These are phyloP conservation scores for Hippocampus mohnikei DNA, from an alignment of 2,113 vertebrate genomes.

Conservation along the genomic window DNA sequence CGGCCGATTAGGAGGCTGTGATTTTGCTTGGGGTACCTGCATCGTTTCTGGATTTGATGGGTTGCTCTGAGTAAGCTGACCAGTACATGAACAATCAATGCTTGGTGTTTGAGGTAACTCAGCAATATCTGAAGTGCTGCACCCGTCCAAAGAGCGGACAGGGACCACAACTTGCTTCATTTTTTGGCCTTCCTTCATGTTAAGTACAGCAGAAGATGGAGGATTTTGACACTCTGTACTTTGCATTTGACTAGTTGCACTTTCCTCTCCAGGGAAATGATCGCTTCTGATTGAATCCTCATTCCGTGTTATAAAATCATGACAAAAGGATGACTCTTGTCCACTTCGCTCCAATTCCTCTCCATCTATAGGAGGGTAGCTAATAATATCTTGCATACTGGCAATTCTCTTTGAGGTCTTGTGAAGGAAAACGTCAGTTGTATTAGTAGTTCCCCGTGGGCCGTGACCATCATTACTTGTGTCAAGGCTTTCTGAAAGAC, in stretches of 20 bases:
- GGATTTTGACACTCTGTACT: not conserved
- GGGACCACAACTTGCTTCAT: conserved; percentile 10
- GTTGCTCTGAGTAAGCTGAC: conserved; percentile 8
- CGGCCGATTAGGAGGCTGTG: conserved; percentile 36
- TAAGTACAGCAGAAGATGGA: not conserved
- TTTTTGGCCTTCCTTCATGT: conserved; percentile 16
- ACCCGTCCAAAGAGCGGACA: conserved; percentile 9
- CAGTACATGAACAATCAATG: conserved; percentile 7
- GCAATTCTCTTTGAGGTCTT: conserved; percentile 34
- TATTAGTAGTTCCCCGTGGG: conserved; percentile 3
- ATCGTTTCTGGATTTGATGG: conserved; percentile 14
- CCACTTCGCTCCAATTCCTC: conserved; percentile 55
- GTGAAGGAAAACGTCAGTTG: conserved; percentile 39
- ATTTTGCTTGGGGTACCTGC: conserved; percentile 13
- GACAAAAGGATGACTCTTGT: conserved; percentile 14
- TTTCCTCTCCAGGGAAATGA: conserved; percentile 5
- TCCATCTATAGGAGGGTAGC: conserved; percentile 62
- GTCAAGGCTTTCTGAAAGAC: conserved; percentile 17
- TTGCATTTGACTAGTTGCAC: conserved; percentile 4
- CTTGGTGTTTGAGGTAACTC: conserved; percentile 7
- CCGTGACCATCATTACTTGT: conserved; percentile 5
- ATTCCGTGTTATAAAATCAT: conserved; percentile 6
- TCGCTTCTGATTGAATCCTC: conserved; percentile 24
- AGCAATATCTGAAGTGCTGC: conserved; percentile 14
- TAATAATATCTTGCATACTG: conserved; percentile 62